Evolutionary conservation across 2,113 vertebrate species (phyloP), one percentile per base, ranked within the genome.

Genomic region (Dasyprocta punctata): DNA sequence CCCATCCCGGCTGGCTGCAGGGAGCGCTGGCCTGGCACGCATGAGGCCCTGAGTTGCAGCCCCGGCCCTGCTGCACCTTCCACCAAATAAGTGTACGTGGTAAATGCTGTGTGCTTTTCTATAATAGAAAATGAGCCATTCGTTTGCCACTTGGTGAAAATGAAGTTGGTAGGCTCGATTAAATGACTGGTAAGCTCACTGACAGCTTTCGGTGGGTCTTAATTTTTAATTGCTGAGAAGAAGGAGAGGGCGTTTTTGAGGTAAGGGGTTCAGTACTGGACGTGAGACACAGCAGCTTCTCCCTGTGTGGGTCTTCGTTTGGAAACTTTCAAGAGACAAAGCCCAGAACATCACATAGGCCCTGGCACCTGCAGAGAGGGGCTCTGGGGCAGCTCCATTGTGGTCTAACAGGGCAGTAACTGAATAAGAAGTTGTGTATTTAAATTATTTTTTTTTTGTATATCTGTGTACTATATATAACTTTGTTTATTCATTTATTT

Each of bases 331-430:
- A 16, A 22, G 63, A 2, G 3, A 24, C 3, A 19, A 85, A 60
- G 33, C 13, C 3, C 11, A 11, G 9, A 44, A 3, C 19, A 12
- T 75, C 56, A 5, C 9, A 0, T 7, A 20, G 44, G 30, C 52
- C 52, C 52, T 1, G 0, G n/a, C 19, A 6, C 60, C 41, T 30
- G 11, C n/a, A 6, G 0, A 80, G 61, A 36, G 19, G 5, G 58
- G 10, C 71, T 36, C 47, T 0, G 0, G 11, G 8, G 5, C 33
- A 19, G 1, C 3, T 61, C 36, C 44, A 8, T 0, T 26, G 2
- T 4, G 13, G 16, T 73, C 61, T 65, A 2, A 28, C 1, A 24
- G 17, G 47, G 28, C 16, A 1, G 2, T 4, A 12, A 33, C 11
- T 26, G 22, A 58, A 71, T 0, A 4, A 41, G 58, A 78, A 11